These are phyloP conservation scores for Chrysolina haemoptera DNA, from an alignment of 2,888 invertebrate genomes.

Conservation along the genomic window DNA sequence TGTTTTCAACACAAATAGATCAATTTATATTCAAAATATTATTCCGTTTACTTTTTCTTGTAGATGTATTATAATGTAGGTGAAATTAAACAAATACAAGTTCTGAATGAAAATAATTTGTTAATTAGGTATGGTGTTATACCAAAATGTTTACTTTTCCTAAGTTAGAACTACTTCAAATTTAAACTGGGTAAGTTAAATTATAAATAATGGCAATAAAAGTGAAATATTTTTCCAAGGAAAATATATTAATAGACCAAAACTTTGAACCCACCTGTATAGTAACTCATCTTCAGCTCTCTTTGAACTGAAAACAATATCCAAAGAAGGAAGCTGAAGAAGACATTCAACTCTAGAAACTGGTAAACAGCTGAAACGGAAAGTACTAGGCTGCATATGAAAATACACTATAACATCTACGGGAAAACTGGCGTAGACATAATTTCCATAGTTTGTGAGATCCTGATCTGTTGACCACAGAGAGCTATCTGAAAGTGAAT, in stretches of 20 bases:
- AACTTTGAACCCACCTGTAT: slow-evolving; percentile 53
- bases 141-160: too few species aligned
- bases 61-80: too few species aligned
- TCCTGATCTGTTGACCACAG: slow-evolving; percentile 70
- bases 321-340: slow-evolving; percentile 95
- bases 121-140: too few species aligned
- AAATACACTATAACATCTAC: slow-evolving; percentile 99
- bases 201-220: too few species aligned
- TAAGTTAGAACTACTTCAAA: too few species aligned
- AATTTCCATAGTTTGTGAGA: slow-evolving; percentile 80
- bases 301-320: slow-evolving; percentile 97
- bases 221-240: too few species aligned
- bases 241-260: neutral
- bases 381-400: slow-evolving; percentile 97
- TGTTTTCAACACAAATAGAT: too few species aligned
- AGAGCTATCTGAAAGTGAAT: slow-evolving; percentile 55
- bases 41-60: too few species aligned
- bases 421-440: slow-evolving; percentile 94
- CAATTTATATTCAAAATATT: too few species aligned
- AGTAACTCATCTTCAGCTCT: slow-evolving; percentile 82
- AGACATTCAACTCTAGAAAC: slow-evolving; percentile 96
- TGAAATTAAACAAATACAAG: too few species aligned
- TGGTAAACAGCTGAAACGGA: slow-evolving; percentile 95
- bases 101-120: too few species aligned
- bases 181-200: too few species aligned